Percentiles rank a stretch among this genome's conserved stretches.
Evolutionary conservation across 2,888 invertebrate species (phyloP).

Genomic region (Chelonus formosanus): DNA sequence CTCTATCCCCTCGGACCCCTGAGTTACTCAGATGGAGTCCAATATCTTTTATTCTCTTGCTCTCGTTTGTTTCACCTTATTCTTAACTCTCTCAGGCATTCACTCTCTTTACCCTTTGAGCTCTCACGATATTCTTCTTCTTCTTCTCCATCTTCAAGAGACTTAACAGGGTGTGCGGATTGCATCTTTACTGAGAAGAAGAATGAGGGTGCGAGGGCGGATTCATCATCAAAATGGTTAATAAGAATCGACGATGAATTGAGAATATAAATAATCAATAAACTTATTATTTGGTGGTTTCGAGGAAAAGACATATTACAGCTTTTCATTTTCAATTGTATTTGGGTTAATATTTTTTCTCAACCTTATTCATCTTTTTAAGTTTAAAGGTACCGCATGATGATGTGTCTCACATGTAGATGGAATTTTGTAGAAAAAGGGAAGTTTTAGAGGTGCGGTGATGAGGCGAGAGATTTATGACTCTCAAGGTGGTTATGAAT

Average conservation of each 20-base stretch:
- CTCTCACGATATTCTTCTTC: slow-evolving; percentile 31
- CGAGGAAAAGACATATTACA: background rate
- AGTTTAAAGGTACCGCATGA: too few relatives aligned
- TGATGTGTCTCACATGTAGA: too few relatives aligned
- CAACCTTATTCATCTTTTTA: background rate
- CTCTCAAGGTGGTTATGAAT: slow-evolving; percentile 31
- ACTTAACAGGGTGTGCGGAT: slow-evolving; percentile 39
- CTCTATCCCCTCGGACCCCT: slow-evolving; percentile 41
- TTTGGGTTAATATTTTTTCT: slow-evolving; percentile 12
- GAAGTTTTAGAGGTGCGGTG: slow-evolving; percentile 25
- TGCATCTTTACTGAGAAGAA: too few relatives aligned
- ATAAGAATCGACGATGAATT: too few relatives aligned
- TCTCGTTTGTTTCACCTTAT: slow-evolving; percentile 27
- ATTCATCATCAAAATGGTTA: background rate
- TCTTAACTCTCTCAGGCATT: slow-evolving; percentile 41
- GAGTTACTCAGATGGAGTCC: slow-evolving; percentile 13
- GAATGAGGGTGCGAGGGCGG: background rate
- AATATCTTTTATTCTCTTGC: slow-evolving; percentile 21
- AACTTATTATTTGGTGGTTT: background rate
- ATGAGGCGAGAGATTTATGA: slow-evolving; percentile 31
- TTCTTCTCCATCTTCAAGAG: slow-evolving; percentile 30
- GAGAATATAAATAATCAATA: too few relatives aligned
- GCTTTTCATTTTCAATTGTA: slow-evolving; percentile 4
- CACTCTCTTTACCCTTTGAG: slow-evolving; percentile 25
- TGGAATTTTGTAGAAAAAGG: slow-evolving; percentile 13